phyloP scores from a whole-genome alignment of 1,140 invertebrate genomes.

The Eufriesea mexicana region DNA sequence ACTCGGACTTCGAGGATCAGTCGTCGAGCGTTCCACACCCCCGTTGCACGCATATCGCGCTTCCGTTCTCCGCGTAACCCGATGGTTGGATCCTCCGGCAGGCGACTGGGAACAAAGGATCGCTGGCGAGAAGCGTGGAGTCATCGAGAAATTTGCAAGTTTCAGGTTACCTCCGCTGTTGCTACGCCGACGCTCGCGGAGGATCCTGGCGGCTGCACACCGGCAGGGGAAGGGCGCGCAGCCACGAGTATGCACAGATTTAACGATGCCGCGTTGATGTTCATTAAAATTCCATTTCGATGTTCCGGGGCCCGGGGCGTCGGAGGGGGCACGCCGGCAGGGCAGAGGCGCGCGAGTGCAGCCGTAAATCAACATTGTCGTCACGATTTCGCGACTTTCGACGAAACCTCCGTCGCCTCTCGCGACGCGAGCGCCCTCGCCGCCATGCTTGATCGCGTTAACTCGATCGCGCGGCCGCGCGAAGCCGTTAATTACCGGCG shows the following conservation, averaged over 20 bases:
- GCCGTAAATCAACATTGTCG: constrained; percentile 10
- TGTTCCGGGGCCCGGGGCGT: not conserved
- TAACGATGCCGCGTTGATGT: constrained; percentile 33
- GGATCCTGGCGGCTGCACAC: not conserved
- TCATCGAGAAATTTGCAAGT: constrained; percentile 10
- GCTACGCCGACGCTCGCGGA: not conserved
- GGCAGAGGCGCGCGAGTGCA: not conserved
- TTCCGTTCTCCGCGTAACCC: too few species aligned
- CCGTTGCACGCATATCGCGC: too few species aligned
- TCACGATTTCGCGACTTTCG: not conserved
- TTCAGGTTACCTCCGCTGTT: not conserved
- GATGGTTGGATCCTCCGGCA: too few species aligned
- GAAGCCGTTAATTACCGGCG: constrained; percentile 8
- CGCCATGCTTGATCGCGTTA: not conserved
- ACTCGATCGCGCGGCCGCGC: not conserved
- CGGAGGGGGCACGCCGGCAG: too few species aligned
- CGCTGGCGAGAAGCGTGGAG: not conserved
- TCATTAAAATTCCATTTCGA: constrained; percentile 46
- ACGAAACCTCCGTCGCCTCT: not conserved
- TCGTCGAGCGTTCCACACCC: too few species aligned
- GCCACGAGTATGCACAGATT: constrained; percentile 24
- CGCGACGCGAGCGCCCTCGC: not conserved
- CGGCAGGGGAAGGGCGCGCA: not conserved
- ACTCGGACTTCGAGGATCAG: too few species aligned
- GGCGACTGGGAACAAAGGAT: not conserved